Percentiles rank a stretch among this genome's conserved stretches.
Evolutionary conservation across 2,113 vertebrate species (phyloP).

Genomic region (Labrus mixtus): DNA sequence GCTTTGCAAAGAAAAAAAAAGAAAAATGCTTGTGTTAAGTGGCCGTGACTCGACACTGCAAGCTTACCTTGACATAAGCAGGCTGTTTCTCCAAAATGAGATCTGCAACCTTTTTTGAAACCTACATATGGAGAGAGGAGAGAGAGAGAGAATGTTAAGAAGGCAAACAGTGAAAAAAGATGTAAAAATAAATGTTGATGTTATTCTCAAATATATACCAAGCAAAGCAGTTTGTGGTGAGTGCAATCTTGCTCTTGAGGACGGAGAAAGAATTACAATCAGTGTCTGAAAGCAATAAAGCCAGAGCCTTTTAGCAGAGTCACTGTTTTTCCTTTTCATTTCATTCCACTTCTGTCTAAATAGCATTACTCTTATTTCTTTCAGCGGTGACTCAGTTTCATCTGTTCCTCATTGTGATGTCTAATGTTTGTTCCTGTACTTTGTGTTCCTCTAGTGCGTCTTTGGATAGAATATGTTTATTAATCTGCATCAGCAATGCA

Average conservation of each 20-base stretch:
- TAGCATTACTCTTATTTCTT: neutral
- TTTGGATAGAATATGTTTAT: neutral
- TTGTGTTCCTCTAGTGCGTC: neutral
- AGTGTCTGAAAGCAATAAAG: neutral
- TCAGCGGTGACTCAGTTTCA: slow-evolving; percentile 5
- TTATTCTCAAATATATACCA: slow-evolving; percentile 39
- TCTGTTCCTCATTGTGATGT: slow-evolving; percentile 2
- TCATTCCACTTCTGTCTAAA: slow-evolving; percentile 24
- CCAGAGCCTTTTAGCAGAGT: slow-evolving; percentile 24
- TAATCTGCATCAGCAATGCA: neutral
- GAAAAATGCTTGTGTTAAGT: neutral
- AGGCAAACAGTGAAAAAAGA: neutral
- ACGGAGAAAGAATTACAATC: slow-evolving; percentile 37
- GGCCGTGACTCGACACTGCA: neutral
- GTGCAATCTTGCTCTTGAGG: slow-evolving; percentile 25
- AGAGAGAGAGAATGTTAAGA: neutral
- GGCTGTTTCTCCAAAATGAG: slow-evolving; percentile 99
- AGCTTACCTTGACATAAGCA: slow-evolving; percentile 95
- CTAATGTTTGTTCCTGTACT: neutral
- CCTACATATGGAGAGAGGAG: slow-evolving; percentile 80
- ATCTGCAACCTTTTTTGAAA: slow-evolving; percentile 98
- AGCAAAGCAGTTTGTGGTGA: slow-evolving; percentile 18
- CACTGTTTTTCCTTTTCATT: slow-evolving; percentile 30
- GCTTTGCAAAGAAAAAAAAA: neutral
- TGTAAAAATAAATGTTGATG: slow-evolving; percentile 23